Evolutionary conservation across 2,797 vertebrate genomes (phyloP).

Genomic region (Protonibea diacanthus): DNA sequence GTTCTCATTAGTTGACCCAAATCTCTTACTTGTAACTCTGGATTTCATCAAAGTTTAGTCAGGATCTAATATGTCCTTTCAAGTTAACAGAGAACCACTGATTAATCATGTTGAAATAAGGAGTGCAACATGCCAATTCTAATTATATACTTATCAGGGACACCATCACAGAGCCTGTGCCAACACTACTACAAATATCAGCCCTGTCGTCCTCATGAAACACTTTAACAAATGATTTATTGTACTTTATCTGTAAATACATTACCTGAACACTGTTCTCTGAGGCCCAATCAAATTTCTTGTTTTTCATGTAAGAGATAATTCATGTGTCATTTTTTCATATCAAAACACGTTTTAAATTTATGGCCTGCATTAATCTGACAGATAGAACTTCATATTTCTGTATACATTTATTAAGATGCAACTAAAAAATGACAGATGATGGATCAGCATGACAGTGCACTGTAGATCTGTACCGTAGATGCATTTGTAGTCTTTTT

Average conservation of each 20-base stretch:
- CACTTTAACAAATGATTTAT: slow-evolving; percentile 24
- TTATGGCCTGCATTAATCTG: background rate
- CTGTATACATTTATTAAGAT: background rate
- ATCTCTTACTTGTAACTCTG: slow-evolving; percentile 85
- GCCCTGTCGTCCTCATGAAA: slow-evolving; percentile 25
- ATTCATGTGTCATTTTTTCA: background rate
- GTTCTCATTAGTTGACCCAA: slow-evolving; percentile 89
- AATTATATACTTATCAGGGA: slow-evolving; percentile 81
- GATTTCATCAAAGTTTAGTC: slow-evolving; percentile 88
- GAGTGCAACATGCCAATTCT: slow-evolving; percentile 83
- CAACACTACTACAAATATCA: slow-evolving; percentile 62
- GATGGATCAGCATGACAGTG: slow-evolving; percentile 9
- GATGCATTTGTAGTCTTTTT: slow-evolving; percentile 28
- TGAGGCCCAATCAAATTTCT: background rate
- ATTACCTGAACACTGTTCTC: background rate
- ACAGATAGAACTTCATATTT: background rate
- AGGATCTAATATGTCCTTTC: slow-evolving; percentile 88
- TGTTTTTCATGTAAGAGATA: background rate
- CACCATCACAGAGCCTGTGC: slow-evolving; percentile 55
- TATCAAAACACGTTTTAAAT: background rate
- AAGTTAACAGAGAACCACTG: slow-evolving; percentile 86
- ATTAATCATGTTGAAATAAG: slow-evolving; percentile 86
- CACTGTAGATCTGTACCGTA: slow-evolving; percentile 9
- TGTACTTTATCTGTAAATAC: background rate
- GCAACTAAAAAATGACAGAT: background rate